Evolutionary conservation across 2,888 invertebrate genomes (phyloP).

Genomic region (Drosophila tanythrix): DNA sequence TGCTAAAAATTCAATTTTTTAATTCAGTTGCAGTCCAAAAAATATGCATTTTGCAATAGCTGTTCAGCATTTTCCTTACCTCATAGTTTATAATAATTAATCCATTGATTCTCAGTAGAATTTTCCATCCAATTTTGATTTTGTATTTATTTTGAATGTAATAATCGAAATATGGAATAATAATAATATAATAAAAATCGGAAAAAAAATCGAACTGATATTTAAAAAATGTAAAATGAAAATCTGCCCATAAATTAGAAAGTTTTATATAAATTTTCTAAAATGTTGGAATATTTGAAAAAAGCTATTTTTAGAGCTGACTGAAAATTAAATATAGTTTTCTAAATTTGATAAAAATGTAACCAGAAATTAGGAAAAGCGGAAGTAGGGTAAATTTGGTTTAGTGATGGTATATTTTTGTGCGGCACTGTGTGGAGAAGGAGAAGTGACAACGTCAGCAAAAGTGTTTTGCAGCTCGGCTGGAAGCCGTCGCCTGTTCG

Average conservation of each 20-base stretch:
- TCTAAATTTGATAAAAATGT: not conserved
- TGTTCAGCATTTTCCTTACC: not conserved
- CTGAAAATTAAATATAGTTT: not conserved
- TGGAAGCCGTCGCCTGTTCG: constrained; percentile 50
- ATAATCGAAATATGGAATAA: not conserved
- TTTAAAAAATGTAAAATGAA: not conserved
- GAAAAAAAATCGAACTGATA: accelerated
- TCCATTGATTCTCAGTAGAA: not conserved
- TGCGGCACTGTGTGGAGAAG: constrained; percentile 5
- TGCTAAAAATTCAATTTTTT: not conserved
- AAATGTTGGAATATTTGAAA: not conserved
- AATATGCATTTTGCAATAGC: no score
- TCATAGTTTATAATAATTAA: not conserved
- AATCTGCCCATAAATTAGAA: accelerated
- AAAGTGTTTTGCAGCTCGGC: constrained; percentile 69
- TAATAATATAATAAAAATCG: not conserved
- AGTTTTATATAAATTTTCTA: accelerated
- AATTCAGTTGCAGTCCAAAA: not conserved
- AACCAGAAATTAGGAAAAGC: accelerated
- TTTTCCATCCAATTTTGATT: not conserved
- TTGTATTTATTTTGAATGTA: not conserved
- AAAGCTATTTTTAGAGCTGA: accelerated
- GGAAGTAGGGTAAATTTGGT: no score
- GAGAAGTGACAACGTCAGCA: constrained; percentile 69
- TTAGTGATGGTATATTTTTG: not conserved